Evolutionary conservation across 92 coral and sea anemone genomes (phyloP), one percentile per base, ranked within the genome.

Genomic region (Phenganax marumi): DNA sequence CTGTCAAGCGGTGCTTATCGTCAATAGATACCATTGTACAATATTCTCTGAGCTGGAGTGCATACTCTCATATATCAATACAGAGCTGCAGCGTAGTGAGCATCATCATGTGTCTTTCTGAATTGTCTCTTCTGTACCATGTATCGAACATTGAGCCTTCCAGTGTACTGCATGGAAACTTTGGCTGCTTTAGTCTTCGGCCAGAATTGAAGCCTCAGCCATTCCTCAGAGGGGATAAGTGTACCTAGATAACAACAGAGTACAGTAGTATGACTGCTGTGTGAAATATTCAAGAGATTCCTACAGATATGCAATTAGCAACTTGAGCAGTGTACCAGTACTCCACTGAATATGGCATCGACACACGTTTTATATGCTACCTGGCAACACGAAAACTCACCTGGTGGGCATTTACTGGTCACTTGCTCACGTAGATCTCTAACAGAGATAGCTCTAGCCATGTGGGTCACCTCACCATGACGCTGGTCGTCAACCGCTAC

Each of bases 81-180:
- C 58, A 84, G 60, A 11, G 82, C 87, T 69, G 88, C 80, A 65
- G 88, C 88, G 47, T 79, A 79, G 75, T 85, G 85, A 63, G 85
- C 79, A 79, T 79, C 88, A 33, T 58, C 49, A 52, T 79, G 85
- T 68, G 63, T 68, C 46, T 73, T 65, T 43, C 85, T 57, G 55
- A 78, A 73, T 73, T 84, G 87, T 52, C 77, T 48, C 18, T 75
- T 76, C 77, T 84, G 87, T 18, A 84, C 83, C 83, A 75, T 84
- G 52, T 49, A 76, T 62, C 66, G 64, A 58, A 84, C 80, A 23
- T 73, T 76, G 1, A 84, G 62, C 47, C 61, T 24, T 11, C 83
- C 87, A 0, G 76, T 84, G 80, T 51, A 76, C 33, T 63, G 76
- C 22, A 61, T 65, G 61, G 50, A 72, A 21, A 83, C 50, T 26